A percentile compares a stretch with the other conserved stretches of the same genome.
Conservation (phyloP, 2,797 vertebrate genomes). For the Xiphorhynchus erythropygius region DNA sequence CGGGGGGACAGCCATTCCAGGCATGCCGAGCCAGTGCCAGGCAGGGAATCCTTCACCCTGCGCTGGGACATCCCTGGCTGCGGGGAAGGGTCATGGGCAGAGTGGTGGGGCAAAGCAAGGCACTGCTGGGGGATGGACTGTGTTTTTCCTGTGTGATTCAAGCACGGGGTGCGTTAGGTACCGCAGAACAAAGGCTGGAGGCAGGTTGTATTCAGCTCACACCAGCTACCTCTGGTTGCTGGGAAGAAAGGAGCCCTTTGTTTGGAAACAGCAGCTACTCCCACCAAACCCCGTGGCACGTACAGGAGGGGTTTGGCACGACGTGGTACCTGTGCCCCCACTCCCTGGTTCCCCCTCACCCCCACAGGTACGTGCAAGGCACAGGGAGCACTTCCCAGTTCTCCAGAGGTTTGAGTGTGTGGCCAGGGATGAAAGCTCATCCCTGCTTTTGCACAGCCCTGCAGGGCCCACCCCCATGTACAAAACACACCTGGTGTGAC, state of each 20-base stretch:
- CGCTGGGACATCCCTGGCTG: background rate
- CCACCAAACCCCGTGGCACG: rapidly evolving
- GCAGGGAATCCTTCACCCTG: background rate
- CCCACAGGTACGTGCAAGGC: rapidly evolving
- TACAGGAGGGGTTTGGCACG: background rate
- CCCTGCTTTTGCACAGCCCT: rapidly evolving
- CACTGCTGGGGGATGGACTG: rapidly evolving
- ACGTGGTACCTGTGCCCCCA: background rate
- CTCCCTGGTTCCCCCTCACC: background rate
- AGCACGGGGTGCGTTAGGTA: background rate
- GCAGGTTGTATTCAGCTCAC: conserved; percentile 32
- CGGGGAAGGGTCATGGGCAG: background rate
- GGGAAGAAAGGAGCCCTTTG: conserved; percentile 57
- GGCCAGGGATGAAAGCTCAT: background rate
- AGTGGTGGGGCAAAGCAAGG: background rate
- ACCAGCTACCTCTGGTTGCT: conserved; percentile 35
- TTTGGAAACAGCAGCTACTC: conserved; percentile 17
- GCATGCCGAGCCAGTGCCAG: background rate
- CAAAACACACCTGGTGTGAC: rapidly evolving
- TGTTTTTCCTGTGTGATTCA: background rate
- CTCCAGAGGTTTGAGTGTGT: background rate
- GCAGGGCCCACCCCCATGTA: background rate
- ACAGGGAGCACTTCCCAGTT: rapidly evolving
- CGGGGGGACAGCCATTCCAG: rapidly evolving
- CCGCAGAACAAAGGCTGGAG: conserved; percentile 5